Percentiles rank a stretch among this genome's conserved stretches.
These are phyloP conservation scores for Teinopalpus imperialis DNA, from an alignment of 2,888 invertebrate species.

Conservation along the genomic window DNA sequence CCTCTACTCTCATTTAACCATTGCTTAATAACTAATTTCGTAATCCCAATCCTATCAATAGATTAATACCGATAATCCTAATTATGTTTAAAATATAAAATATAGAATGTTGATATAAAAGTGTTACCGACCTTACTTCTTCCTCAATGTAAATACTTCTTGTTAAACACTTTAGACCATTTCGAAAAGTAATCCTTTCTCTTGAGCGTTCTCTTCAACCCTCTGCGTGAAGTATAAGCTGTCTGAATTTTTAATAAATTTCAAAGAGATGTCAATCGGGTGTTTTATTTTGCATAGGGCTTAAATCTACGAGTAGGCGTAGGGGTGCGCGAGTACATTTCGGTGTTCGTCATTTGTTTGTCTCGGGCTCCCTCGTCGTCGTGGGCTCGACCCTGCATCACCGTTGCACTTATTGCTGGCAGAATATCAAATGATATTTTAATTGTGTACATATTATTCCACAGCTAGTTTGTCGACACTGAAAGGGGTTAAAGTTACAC, in stretches of 20 bases:
- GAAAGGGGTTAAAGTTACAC: conserved; percentile 21
- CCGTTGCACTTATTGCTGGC: conserved; percentile 69
- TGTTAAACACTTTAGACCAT: conserved; percentile 39
- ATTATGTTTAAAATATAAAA: no score
- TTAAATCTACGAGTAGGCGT: conserved; percentile 54
- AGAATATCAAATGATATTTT: conserved; percentile 72
- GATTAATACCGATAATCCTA: no score
- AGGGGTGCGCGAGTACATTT: conserved; percentile 78
- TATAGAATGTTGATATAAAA: no score
- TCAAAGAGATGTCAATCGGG: conserved; percentile 80
- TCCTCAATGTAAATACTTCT: conserved; percentile 5
- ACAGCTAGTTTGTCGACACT: conserved; percentile 25
- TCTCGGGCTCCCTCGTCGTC: conserved; percentile 44
- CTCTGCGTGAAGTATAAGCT: conserved; percentile 72
- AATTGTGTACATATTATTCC: conserved; percentile 46
- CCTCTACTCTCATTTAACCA: no score
- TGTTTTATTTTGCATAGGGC: conserved; percentile 82
- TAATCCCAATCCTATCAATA: no score
- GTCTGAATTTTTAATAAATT: conserved; percentile 80
- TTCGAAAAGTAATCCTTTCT: conserved; percentile 66
- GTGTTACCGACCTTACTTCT: no score
- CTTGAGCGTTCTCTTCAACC: conserved; percentile 76
- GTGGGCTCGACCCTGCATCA: conserved; percentile 33
- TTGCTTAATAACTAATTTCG: no score
- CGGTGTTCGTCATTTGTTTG: conserved; percentile 79